Evolutionary conservation across 30 jellyfish, hydroid and myxozoan species (phyloP), one percentile per base, ranked within the genome.

Genomic region (Aurelia aurita complex sp. Pacific): DNA sequence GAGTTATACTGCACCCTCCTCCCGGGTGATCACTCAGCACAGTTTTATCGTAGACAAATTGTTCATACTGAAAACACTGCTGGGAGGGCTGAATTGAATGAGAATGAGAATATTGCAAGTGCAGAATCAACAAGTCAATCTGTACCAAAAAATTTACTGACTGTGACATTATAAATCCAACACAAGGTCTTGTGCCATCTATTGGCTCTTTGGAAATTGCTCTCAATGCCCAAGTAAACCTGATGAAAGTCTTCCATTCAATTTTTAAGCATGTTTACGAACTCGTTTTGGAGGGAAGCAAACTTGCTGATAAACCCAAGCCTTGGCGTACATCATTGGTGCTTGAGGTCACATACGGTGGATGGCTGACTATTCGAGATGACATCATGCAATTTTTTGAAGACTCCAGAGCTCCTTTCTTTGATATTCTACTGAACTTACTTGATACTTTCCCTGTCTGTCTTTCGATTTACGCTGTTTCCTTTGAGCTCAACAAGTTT

Each of bases 1-100:
- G 5, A 32, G 11, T 6, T 1, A 32, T 70, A 23, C 13, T 34
- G 64, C 6, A 4, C 33, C 18, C n/a, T 70, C 32, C 33, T 70
- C 11, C 81, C 81, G 9, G 64, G 64, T 70, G 81, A 70, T 19
- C 29, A 18, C 4, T 12, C 68, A 13, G 68, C 68, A 59, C 68
- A 59, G 11, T 59, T 59, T 12, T 18, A 59, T 59, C 4, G 29
- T 12, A 15, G 68, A 15, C 18, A 59, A 59, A 18, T 18, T 15
- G 68, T 59, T 8, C 1, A 59, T 12, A 0, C 0, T 3, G 3
- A 59, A 3, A 2, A 3, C 9, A 2, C 3, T 15, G 5, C 18
- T 59, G 29, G 4, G 29, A 15, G 3, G 5, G 29, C 0, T 15
- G 29, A 13, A 59, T 3, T 12, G 18, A 4, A 38, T 2, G 3